A percentile compares a stretch with the other conserved stretches of the same genome.
phyloP scores from a whole-genome alignment of 2,797 vertebrate genomes.

The Pogoniulus pusillus region DNA sequence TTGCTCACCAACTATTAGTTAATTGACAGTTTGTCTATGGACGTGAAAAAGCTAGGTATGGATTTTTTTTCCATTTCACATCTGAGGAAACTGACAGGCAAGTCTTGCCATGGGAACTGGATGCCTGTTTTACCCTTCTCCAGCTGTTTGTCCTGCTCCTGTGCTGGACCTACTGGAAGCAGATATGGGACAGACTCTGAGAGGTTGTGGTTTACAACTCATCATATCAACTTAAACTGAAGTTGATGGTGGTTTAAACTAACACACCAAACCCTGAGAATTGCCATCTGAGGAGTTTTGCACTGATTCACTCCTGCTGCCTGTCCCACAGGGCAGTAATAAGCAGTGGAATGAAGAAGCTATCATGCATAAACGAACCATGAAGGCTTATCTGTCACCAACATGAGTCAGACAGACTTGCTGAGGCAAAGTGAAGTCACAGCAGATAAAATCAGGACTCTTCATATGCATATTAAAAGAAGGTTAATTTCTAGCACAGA shows the following conservation, averaged over 20 bases:
- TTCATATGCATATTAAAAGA: conserved; percentile 18
- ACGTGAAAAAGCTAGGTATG: neutral
- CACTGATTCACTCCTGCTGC: neutral
- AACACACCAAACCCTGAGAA: neutral
- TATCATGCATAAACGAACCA: neutral
- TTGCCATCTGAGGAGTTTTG: neutral
- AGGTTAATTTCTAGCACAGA: conserved; percentile 35
- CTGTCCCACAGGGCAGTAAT: neutral
- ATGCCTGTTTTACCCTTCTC: neutral
- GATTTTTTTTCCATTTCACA: neutral
- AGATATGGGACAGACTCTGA: neutral
- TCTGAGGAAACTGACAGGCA: neutral
- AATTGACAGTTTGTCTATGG: neutral
- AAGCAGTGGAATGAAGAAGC: neutral
- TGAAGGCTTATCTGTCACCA: neutral
- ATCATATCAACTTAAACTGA: neutral
- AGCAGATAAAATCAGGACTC: neutral
- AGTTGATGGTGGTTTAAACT: neutral
- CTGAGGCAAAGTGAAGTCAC: neutral
- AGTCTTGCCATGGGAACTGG: neutral
- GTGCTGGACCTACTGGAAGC: neutral
- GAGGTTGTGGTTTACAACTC: neutral
- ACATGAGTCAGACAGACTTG: conserved; percentile 6
- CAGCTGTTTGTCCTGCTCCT: neutral
- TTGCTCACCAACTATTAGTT: conserved; percentile 9